Evolutionary conservation across 2,113 vertebrate genomes (phyloP).

Genomic region (Callipepla californica): DNA sequence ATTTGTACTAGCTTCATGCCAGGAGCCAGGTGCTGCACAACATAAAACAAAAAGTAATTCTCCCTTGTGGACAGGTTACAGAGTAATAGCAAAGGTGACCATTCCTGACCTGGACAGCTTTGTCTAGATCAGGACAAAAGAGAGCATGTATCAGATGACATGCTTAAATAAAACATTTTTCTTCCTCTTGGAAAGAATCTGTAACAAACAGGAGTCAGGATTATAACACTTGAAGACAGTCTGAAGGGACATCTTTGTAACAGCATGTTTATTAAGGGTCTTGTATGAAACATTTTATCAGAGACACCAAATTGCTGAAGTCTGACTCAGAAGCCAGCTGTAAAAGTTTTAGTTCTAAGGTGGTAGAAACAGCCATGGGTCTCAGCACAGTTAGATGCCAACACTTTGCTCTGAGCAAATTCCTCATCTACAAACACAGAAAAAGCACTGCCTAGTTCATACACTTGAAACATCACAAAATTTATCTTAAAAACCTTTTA

Average conservation of each 20-base stretch:
- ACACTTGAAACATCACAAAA: neutral
- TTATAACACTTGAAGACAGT: neutral
- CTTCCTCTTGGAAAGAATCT: neutral
- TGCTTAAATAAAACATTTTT: slow-evolving; percentile 10
- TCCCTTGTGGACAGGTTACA: slow-evolving; percentile 23
- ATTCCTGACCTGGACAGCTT: slow-evolving; percentile 44
- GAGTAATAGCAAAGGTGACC: slow-evolving; percentile 64
- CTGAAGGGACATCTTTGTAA: neutral
- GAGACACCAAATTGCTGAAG: neutral
- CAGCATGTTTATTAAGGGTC: neutral
- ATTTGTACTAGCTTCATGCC: slow-evolving; percentile 59
- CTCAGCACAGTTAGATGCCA: neutral
- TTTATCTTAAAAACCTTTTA: neutral
- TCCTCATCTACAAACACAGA: neutral
- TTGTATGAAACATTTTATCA: neutral
- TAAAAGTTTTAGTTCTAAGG: neutral
- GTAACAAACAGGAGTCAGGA: neutral
- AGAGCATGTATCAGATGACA: neutral
- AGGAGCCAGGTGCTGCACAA: slow-evolving; percentile 19
- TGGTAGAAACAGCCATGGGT: neutral
- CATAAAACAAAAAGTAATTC: slow-evolving; percentile 75
- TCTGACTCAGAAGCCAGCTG: neutral
- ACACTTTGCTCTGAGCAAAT: neutral
- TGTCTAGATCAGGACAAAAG: slow-evolving; percentile 30
- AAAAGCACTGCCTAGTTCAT: neutral